These are phyloP conservation scores for Bostrychus sinensis DNA, from an alignment of 2,113 vertebrate species.

Conservation along the genomic window DNA sequence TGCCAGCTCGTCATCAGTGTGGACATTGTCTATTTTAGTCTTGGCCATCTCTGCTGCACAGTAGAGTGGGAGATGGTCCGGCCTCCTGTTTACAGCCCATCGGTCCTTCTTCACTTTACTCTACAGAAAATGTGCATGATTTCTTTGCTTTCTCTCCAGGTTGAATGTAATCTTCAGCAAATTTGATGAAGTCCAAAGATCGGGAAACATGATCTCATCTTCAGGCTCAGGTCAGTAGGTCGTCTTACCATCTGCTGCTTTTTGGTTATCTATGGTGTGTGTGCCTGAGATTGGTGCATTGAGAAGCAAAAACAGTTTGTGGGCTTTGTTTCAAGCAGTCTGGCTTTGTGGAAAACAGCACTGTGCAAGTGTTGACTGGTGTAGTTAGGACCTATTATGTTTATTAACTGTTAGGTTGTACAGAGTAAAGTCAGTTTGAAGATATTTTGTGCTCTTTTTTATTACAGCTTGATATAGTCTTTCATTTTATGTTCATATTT, in stretches of 20 bases:
- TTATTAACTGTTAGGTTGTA: too few species aligned
- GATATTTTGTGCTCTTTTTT: too few species aligned
- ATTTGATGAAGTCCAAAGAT: conserved; percentile 98
- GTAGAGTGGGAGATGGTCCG: conserved; percentile 15
- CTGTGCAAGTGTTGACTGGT: too few species aligned
- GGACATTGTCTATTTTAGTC: conserved; percentile 38
- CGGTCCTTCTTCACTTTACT: neutral
- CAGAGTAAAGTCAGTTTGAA: too few species aligned
- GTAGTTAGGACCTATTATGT: too few species aligned
- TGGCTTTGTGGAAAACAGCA: too few species aligned
- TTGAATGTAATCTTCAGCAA: conserved; percentile 98
- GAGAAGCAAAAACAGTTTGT: neutral
- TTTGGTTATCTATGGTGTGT: neutral
- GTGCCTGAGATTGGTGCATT: neutral
- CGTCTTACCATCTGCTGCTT: neutral
- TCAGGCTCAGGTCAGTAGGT: conserved; percentile 86
- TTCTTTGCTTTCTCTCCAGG: conserved; percentile 64
- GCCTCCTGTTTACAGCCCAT: neutral
- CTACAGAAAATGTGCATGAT: neutral
- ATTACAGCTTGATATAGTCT: too few species aligned
- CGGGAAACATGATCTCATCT: conserved; percentile 94
- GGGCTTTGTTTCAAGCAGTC: neutral
- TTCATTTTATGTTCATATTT: neutral
- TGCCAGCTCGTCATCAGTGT: conserved; percentile 28
- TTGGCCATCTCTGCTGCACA: neutral